phyloP scores from a whole-genome alignment of 2,888 invertebrate genomes.

The Cheilosia scutellata region DNA sequence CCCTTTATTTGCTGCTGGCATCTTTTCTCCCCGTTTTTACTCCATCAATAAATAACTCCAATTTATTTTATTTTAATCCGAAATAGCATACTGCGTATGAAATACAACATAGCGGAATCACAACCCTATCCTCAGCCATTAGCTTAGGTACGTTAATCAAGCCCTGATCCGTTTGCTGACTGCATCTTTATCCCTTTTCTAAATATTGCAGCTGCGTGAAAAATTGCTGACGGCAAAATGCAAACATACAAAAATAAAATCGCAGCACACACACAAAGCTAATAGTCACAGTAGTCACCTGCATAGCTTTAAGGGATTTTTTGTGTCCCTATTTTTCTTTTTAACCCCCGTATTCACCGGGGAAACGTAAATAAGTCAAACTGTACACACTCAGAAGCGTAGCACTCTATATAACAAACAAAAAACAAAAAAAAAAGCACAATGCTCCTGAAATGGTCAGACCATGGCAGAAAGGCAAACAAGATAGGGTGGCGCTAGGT shows the following conservation, averaged over 20 bases:
- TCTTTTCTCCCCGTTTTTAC: too few species aligned
- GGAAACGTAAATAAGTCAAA: slow-evolving; percentile 54
- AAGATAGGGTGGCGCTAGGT: slow-evolving; percentile 30
- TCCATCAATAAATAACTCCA: neutral
- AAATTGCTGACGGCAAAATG: slow-evolving; percentile 26
- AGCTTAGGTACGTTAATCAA: slow-evolving; percentile 33
- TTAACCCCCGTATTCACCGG: neutral
- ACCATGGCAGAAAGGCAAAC: slow-evolving; percentile 37
- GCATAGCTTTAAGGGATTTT: slow-evolving; percentile 38
- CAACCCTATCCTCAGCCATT: slow-evolving; percentile 12
- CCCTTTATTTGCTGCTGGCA: too few species aligned
- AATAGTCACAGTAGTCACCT: slow-evolving; percentile 43
- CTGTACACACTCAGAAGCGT: slow-evolving; percentile 39
- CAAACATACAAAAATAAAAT: slow-evolving; percentile 14
- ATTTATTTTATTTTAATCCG: slow-evolving; percentile 8
- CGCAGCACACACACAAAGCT: neutral
- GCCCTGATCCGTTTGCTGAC: slow-evolving; percentile 36
- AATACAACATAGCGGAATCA: slow-evolving; percentile 1
- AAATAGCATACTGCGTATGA: slow-evolving; percentile 5
- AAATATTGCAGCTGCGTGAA: slow-evolving; percentile 39
- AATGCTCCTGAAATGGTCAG: slow-evolving; percentile 46
- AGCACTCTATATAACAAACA: neutral
- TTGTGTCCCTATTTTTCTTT: slow-evolving; percentile 10
- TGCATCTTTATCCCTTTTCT: slow-evolving; percentile 38
- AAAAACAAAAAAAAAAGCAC: slow-evolving; percentile 23